phyloP scores from a whole-genome alignment of 1,140 invertebrate species.

The Grapholita molesta region DNA sequence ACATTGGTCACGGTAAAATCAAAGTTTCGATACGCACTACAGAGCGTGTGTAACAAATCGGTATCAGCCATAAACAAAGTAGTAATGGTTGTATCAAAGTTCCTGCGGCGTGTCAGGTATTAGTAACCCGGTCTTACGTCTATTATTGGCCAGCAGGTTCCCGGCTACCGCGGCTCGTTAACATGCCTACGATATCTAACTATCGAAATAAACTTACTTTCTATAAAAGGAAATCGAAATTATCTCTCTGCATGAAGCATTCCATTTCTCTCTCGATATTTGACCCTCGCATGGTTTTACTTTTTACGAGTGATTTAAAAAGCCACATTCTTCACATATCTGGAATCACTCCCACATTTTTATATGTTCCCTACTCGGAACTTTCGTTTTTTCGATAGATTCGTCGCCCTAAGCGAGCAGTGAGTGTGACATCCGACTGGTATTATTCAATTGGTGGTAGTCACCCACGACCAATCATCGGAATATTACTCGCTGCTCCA shows the following conservation, averaged over 20 bases:
- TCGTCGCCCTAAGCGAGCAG: constrained; percentile 28
- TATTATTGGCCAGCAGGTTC: constrained; percentile 41
- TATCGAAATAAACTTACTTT: constrained; percentile 70
- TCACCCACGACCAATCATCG: constrained; percentile 27
- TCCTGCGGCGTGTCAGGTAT: constrained; percentile 13
- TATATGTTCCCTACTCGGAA: constrained; percentile 6
- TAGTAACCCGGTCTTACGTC: constrained; percentile 32
- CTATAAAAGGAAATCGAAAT: constrained; percentile 77
- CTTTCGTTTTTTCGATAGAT: constrained; percentile 20
- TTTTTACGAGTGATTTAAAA: constrained; percentile 46
- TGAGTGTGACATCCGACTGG: constrained; percentile 37
- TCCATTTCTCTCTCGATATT: constrained; percentile 71
- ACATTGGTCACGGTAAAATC: background rate
- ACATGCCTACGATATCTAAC: constrained; percentile 40
- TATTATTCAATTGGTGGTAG: constrained; percentile 45
- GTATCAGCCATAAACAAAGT: constrained; percentile 2
- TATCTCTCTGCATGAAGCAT: constrained; percentile 64
- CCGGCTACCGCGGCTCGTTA: constrained; percentile 41
- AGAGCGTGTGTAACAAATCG: constrained; percentile 27
- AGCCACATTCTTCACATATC: constrained; percentile 41
- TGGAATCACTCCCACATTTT: constrained; percentile 23
- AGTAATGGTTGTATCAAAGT: constrained; percentile 1
- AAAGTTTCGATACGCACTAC: background rate
- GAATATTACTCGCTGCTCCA: constrained; percentile 41
- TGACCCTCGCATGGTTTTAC: constrained; percentile 49